Conservation (phyloP, 1,140 invertebrate genomes). For the Cherax quadricarinatus region DNA sequence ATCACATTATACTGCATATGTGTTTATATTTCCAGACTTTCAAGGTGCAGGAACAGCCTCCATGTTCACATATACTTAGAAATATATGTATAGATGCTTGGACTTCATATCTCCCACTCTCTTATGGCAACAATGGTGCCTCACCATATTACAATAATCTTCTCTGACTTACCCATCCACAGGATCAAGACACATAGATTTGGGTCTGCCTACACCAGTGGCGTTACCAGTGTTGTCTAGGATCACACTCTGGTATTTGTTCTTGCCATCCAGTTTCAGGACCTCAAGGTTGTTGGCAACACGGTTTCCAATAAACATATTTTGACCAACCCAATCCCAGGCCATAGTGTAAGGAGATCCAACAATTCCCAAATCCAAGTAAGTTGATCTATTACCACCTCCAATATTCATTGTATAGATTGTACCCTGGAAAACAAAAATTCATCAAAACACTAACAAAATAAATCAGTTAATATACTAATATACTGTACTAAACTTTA, state of each 20-base stretch:
- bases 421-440: conserved; percentile 82
- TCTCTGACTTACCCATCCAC: conserved; percentile 84
- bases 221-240: conserved; percentile 93
- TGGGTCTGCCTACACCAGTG: conserved; percentile 91
- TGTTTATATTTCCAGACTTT: too few species aligned
- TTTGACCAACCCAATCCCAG: conserved; percentile 97
- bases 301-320: conserved; percentile 95
- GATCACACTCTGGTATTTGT: conserved; percentile 90
- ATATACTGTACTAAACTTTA: too few species aligned
- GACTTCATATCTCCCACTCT: too few species aligned
- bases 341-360: conserved; percentile 94
- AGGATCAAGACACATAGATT: conserved; percentile 92
- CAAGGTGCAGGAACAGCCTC: too few species aligned
- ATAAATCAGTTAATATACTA: background rate
- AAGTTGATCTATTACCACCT: conserved; percentile 91
- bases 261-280: conserved; percentile 90
- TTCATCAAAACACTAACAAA: background rate
- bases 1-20: too few species aligned
- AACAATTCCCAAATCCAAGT: conserved; percentile 88
- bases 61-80: too few species aligned
- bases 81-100: too few species aligned
- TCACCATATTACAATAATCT: too few species aligned
- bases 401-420: conserved; percentile 90
- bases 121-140: too few species aligned
- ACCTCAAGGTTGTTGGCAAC: conserved; percentile 95